A percentile compares a stretch with the other conserved stretches of the same genome.
Evolutionary conservation across 1,140 invertebrate genomes (phyloP).

Genomic region (Bombus breviceps): DNA sequence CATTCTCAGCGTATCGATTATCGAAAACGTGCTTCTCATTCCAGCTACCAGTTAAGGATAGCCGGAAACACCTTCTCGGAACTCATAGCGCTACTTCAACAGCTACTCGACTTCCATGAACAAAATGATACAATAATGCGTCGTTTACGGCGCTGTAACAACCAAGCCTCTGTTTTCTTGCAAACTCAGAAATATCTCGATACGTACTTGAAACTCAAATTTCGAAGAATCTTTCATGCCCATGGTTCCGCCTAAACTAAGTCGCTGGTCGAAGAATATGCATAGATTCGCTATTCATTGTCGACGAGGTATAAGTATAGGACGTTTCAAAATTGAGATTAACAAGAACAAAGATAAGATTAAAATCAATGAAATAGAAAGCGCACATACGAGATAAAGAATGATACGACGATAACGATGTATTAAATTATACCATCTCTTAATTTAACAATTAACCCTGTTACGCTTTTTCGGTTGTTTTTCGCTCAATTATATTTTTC

Average conservation of each 20-base stretch:
- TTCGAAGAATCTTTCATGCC: background rate
- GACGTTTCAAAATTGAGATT: too few relatives aligned
- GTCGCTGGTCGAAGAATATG: background rate
- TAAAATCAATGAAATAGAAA: background rate
- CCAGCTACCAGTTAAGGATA: background rate
- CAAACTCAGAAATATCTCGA: background rate
- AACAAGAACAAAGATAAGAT: too few relatives aligned
- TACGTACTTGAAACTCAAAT: background rate
- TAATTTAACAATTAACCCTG: too few relatives aligned
- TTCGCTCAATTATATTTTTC: too few relatives aligned
- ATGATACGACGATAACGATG: too few relatives aligned
- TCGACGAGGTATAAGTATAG: background rate
- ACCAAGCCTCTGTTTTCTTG: background rate
- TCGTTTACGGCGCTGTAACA: background rate
- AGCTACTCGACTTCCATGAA: slow-evolving; percentile 5
- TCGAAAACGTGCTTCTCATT: background rate
- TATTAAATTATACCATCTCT: too few relatives aligned
- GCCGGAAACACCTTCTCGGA: background rate
- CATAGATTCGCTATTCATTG: background rate
- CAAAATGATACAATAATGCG: background rate
- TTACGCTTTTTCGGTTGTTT: too few relatives aligned
- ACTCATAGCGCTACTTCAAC: background rate
- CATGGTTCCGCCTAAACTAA: background rate
- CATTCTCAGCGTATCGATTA: slow-evolving; percentile 16
- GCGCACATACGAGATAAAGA: too few relatives aligned